Conservation (phyloP, 2,888 invertebrate species). For the Serripes groenlandicus region DNA sequence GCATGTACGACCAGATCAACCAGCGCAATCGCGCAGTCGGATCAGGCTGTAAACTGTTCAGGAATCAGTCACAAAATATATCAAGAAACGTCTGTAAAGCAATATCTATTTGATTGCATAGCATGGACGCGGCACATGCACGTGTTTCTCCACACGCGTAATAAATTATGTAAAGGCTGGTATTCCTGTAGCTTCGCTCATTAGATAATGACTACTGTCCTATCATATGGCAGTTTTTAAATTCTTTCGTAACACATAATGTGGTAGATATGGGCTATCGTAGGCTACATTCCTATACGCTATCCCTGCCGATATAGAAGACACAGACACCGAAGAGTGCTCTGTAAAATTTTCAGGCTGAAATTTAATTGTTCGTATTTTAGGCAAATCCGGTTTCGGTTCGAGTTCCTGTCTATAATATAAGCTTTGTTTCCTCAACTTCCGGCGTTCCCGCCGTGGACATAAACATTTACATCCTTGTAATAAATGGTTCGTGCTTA, state of each 20-base stretch:
- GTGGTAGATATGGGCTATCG: slow-evolving; percentile 4
- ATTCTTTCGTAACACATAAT: neutral
- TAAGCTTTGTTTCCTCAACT: neutral
- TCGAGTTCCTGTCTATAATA: neutral
- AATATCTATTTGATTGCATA: no score
- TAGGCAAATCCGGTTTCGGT: neutral
- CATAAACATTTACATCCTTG: neutral
- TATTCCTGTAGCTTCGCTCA: no score
- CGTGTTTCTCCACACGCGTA: no score
- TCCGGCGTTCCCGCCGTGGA: neutral
- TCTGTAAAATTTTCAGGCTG: neutral
- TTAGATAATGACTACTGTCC: no score
- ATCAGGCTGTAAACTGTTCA: no score
- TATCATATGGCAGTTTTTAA: no score
- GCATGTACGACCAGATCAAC: no score
- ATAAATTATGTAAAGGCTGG: no score
- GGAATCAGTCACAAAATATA: no score
- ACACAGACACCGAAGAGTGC: neutral
- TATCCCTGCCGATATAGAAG: neutral
- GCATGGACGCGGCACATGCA: no score
- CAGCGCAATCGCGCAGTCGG: no score
- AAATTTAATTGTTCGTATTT: neutral
- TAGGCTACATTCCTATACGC: slow-evolving; percentile 6
- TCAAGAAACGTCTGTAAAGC: no score
- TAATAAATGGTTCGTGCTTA: slow-evolving; percentile 42